These are phyloP conservation scores for Hirtodrosophila trivittata DNA, from an alignment of 2,888 invertebrate species.

Conservation along the genomic window DNA sequence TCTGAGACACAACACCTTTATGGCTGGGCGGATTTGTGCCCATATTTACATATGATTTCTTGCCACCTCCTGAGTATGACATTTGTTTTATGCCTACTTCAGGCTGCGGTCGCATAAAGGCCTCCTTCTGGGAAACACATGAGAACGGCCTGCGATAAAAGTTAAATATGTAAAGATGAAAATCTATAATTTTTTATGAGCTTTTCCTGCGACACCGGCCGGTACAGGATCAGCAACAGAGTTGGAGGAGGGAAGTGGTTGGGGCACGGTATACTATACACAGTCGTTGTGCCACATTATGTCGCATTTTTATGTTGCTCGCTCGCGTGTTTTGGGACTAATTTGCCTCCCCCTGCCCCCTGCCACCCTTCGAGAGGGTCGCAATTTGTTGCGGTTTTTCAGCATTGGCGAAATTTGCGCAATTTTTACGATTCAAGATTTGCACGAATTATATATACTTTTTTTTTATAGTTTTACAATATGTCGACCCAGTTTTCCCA, in stretches of 20 bases:
- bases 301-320: slow-evolving; percentile 68
- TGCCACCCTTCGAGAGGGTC: background rate
- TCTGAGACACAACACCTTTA: slow-evolving; percentile 58
- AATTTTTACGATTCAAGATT: slow-evolving; percentile 73
- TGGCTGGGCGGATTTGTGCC: slow-evolving; percentile 32
- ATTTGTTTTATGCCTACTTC: slow-evolving; percentile 73
- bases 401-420: slow-evolving; percentile 58
- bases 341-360: slow-evolving; percentile 44
- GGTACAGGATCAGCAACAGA: background rate
- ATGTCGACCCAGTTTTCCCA: slow-evolving; percentile 62
- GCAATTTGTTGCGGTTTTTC: slow-evolving; percentile 73
- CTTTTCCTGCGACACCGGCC: slow-evolving; percentile 53
- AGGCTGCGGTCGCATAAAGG: slow-evolving; percentile 68
- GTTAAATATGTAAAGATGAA: slow-evolving; percentile 79
- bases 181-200: slow-evolving; percentile 78
- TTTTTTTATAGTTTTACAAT: slow-evolving; percentile 76
- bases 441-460: slow-evolving; percentile 68
- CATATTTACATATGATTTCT: slow-evolving; percentile 46
- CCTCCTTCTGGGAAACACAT: slow-evolving; percentile 58
- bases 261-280: slow-evolving; percentile 1
- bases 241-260: background rate
- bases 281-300: slow-evolving; percentile 61
- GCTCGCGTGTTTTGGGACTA: slow-evolving; percentile 55
- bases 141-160: slow-evolving; percentile 70
- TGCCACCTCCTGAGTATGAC: slow-evolving; percentile 69